A percentile compares a stretch with the other conserved stretches of the same genome.
Conservation (phyloP, 2,113 vertebrate species). For the Paraplagusia blochii region DNA sequence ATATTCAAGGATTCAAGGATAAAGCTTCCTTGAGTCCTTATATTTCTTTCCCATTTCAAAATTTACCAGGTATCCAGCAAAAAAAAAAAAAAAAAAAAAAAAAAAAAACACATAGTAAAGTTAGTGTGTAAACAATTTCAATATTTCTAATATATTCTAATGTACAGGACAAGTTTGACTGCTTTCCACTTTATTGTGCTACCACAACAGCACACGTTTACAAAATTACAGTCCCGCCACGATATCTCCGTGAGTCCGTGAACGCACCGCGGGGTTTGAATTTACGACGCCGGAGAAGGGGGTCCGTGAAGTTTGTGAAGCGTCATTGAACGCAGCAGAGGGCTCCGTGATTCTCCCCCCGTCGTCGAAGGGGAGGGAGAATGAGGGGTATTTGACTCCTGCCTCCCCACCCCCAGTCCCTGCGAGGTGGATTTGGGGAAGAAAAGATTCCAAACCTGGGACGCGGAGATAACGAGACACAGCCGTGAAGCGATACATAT, state of each 20-base stretch:
- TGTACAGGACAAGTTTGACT: too few relatives aligned
- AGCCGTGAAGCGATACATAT: conserved; percentile 29
- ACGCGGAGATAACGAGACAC: conserved; percentile 64
- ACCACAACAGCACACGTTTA: conserved; percentile 8
- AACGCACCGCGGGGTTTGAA: conserved; percentile 36
- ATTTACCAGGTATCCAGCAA: too few relatives aligned
- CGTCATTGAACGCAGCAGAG: conserved; percentile 61
- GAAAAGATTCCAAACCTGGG: conserved; percentile 62
- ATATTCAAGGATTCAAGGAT: too few relatives aligned
- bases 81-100: too few relatives aligned
- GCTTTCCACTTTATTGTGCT: background rate
- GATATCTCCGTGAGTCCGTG: conserved; percentile 21
- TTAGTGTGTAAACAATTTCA: too few relatives aligned
- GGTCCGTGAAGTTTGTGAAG: conserved; percentile 43
- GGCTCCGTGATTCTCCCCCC: conserved; percentile 28
- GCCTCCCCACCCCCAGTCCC: conserved; percentile 67
- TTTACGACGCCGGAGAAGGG: conserved; percentile 20
- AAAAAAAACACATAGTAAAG: too few relatives aligned
- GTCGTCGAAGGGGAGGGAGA: conserved; percentile 26
- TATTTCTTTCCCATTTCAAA: too few relatives aligned
- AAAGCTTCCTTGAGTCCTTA: too few relatives aligned
- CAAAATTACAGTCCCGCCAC: conserved; percentile 12
- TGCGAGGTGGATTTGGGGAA: conserved; percentile 63
- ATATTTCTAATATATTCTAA: too few relatives aligned
- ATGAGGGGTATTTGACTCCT: conserved; percentile 51